These are phyloP conservation scores for Rhorus exstirpatorius DNA, from an alignment of 2,888 invertebrate species.

Conservation along the genomic window DNA sequence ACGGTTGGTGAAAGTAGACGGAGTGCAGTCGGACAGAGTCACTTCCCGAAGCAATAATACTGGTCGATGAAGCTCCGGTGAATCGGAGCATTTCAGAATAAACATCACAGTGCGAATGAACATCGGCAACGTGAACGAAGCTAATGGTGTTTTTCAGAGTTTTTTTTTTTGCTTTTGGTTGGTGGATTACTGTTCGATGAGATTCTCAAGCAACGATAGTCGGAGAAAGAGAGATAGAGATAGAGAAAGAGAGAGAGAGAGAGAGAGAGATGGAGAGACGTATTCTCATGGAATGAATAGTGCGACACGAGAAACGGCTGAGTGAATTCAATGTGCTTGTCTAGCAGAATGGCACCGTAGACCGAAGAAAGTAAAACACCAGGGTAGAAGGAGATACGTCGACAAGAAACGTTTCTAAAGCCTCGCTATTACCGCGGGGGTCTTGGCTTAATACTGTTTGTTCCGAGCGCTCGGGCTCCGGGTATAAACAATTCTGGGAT, in stretches of 20 bases:
- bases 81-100: conserved; percentile 50
- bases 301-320: conserved; percentile 4
- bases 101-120: conserved; percentile 39
- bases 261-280: not conserved
- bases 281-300: conserved; percentile 27
- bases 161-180: too few relatives aligned
- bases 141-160: conserved; percentile 51
- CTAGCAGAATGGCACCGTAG: conserved; percentile 25
- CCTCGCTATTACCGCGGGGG: conserved; percentile 16
- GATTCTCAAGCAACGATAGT: conserved; percentile 9
- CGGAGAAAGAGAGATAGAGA: conserved; percentile 2
- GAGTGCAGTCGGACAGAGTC: conserved; percentile 20
- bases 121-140: conserved; percentile 25
- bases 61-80: conserved; percentile 49
- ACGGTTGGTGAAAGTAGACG: not conserved
- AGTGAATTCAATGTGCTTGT: conserved; percentile 40
- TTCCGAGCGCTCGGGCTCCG: conserved; percentile 40
- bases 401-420: conserved; percentile 38
- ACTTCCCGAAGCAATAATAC: conserved; percentile 51
- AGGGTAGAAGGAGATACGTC: conserved; percentile 4
- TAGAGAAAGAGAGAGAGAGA: not conserved
- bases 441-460: conserved; percentile 68
- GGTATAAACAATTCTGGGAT: conserved; percentile 68
- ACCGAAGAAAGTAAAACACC: conserved; percentile 2
- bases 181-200: conserved; percentile 13